phyloP scores from a whole-genome alignment of 2,113 vertebrate species.

The Aegotheles bennettii region DNA sequence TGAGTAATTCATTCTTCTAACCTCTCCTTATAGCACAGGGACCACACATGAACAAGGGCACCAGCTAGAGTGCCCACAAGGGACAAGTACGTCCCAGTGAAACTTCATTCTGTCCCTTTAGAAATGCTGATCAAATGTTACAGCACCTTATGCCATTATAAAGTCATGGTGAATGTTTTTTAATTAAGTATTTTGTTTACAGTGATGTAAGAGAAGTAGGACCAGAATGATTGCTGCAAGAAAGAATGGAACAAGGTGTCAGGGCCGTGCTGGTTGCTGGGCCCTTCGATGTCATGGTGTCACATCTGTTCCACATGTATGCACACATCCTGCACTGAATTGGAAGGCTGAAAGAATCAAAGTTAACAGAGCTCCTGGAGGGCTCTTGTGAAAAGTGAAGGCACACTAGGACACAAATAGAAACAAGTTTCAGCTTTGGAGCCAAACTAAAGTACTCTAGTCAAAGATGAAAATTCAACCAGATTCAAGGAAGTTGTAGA shows the following conservation, averaged over 20 bases:
- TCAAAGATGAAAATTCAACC: not conserved
- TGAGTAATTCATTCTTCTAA: not conserved
- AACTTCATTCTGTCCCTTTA: not conserved
- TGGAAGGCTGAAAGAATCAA: not conserved
- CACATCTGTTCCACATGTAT: not conserved
- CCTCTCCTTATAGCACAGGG: not conserved
- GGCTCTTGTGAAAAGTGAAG: not conserved
- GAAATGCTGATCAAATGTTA: not conserved
- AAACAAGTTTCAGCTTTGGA: not conserved
- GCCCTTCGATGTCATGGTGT: not conserved
- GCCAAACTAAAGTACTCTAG: not conserved
- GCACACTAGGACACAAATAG: not conserved
- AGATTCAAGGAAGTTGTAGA: not conserved
- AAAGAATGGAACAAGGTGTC: not conserved
- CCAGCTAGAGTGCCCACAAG: not conserved
- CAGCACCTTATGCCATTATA: not conserved
- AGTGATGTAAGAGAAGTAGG: not conserved
- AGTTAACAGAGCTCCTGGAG: not conserved
- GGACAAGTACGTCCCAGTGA: not conserved
- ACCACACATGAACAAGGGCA: accelerated
- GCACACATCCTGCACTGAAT: not conserved
- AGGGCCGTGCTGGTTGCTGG: not conserved
- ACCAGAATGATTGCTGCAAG: not conserved
- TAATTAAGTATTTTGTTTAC: not conserved
- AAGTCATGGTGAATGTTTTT: not conserved